These are phyloP conservation scores for Diabrotica balteata DNA, from an alignment of 2,888 invertebrate genomes.

Conservation along the genomic window DNA sequence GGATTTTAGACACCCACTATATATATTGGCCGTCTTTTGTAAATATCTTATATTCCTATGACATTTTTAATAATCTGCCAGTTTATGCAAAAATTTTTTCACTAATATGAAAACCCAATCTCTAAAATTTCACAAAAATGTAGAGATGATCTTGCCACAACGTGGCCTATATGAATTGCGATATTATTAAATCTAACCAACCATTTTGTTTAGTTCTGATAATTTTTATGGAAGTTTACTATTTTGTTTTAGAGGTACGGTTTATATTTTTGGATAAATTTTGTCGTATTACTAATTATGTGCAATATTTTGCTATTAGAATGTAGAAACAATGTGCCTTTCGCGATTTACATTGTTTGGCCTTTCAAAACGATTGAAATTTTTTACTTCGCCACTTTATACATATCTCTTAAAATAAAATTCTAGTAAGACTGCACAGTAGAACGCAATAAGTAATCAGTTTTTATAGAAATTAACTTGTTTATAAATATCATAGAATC, in stretches of 20 bases:
- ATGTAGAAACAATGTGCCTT: conserved; percentile 4
- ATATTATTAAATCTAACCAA: no score
- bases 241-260: background rate
- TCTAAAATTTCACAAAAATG: no score
- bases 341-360: background rate
- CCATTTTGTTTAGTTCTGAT: background rate
- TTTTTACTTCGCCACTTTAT: background rate
- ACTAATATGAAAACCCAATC: no score
- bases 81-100: no score
- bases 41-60: no score
- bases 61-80: no score
- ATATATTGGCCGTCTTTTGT: no score
- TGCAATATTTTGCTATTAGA: background rate
- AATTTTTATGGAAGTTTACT: background rate
- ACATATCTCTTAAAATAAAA: conserved; percentile 4
- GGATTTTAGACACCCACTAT: no score
- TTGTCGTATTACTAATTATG: no score
- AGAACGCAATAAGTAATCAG: background rate
- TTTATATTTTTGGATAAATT: background rate
- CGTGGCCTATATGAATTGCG: no score
- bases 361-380: background rate
- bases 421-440: conserved; percentile 5
- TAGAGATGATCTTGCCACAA: no score
- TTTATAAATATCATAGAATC: no score
- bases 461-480: background rate